These are phyloP conservation scores for Clarias fuscus DNA, from an alignment of 2,797 vertebrate genomes.

Conservation along the genomic window DNA sequence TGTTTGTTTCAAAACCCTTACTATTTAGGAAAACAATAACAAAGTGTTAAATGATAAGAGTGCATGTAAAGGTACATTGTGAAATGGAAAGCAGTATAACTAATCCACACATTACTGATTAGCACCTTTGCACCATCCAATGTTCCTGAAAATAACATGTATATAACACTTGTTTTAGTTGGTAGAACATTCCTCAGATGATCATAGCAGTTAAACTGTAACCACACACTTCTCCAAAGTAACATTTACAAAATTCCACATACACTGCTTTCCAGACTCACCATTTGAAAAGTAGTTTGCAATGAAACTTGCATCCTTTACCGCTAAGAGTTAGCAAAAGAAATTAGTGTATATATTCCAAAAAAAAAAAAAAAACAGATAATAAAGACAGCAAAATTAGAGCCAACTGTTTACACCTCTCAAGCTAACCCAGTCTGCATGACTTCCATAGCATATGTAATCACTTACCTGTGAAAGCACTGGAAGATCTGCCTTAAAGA, in stretches of 20 bases:
- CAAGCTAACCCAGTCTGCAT: neutral
- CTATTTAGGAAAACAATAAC: neutral
- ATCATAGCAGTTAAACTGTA: conserved; percentile 29
- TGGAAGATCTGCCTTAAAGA: conserved; percentile 12
- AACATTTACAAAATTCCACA: neutral
- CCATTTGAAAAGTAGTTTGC: conserved; percentile 4
- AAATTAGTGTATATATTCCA: neutral
- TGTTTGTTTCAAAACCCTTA: neutral
- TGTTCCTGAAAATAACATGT: neutral
- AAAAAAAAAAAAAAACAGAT: neutral
- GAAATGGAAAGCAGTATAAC: neutral
- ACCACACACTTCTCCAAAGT: conserved; percentile 18
- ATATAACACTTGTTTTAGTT: neutral
- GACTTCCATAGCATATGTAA: neutral
- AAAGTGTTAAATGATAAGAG: neutral
- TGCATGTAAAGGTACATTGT: neutral
- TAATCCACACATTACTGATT: conserved; percentile 14
- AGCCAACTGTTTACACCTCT: neutral
- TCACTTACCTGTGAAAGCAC: conserved; percentile 10
- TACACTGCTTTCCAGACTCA: neutral
- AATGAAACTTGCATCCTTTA: neutral
- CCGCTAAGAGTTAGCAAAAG: neutral
- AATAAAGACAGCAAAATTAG: neutral
- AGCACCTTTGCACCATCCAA: neutral
- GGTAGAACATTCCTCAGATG: conserved; percentile 10